phyloP scores from a whole-genome alignment of 37 sponge, comb jelly and placozoan genomes.

The Ianthella basta region DNA sequence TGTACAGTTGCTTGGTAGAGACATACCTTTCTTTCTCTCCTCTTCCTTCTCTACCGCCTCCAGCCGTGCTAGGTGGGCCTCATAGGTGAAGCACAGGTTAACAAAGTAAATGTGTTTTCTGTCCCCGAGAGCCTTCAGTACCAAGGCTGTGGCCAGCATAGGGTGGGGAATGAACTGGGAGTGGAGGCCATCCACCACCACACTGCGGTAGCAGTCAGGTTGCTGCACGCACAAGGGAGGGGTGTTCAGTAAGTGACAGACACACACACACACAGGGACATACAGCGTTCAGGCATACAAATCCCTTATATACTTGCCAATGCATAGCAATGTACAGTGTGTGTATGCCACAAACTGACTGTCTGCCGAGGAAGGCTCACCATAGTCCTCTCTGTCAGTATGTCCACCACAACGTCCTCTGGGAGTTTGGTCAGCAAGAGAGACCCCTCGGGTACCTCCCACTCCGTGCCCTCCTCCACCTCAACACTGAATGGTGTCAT shows the following conservation, averaged over 20 bases:
- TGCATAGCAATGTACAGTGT: no score
- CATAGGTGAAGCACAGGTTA: constrained; percentile 68
- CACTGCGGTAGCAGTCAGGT: constrained; percentile 78
- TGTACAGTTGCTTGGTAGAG: no score
- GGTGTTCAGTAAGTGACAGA: neutral
- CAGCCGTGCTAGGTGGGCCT: constrained; percentile 42
- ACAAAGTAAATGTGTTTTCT: constrained; percentile 88
- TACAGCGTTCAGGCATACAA: neutral
- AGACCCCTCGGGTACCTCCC: constrained; percentile 52
- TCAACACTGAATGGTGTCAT: constrained; percentile 38
- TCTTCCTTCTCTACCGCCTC: constrained; percentile 51
- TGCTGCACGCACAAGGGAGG: constrained; percentile 47
- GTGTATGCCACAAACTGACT: no score
- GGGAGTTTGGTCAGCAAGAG: constrained; percentile 68
- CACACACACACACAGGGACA: constrained; percentile 11
- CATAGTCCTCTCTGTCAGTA: constrained; percentile 66
- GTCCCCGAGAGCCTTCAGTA: constrained; percentile 85
- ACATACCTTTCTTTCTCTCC: constrained; percentile 30
- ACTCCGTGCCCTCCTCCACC: constrained; percentile 41
- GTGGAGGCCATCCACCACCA: constrained; percentile 91
- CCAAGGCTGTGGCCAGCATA: constrained; percentile 16
- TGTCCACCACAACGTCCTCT: constrained; percentile 84
- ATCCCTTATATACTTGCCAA: no score
- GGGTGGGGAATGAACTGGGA: constrained; percentile 63
- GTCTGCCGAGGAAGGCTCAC: no score